These are phyloP conservation scores for Alectoris magna DNA, from an alignment of 2,797 vertebrate genomes.

Conservation along the genomic window DNA sequence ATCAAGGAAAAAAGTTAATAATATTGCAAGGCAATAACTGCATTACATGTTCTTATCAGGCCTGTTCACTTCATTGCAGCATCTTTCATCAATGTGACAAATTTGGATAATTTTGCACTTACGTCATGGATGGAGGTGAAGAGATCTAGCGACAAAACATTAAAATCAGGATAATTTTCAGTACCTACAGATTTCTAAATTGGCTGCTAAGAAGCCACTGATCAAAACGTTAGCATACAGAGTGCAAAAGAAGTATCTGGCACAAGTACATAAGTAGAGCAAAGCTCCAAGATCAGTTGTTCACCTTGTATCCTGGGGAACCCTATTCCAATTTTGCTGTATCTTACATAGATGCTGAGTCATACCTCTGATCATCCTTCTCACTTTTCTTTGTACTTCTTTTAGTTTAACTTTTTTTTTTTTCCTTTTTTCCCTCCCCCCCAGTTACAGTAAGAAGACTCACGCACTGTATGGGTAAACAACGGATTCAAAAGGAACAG, in stretches of 20 bases:
- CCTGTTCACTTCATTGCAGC: not conserved
- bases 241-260: not conserved
- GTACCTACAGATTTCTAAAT: not conserved
- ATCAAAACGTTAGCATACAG: not conserved
- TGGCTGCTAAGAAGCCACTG: not conserved
- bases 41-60: not conserved
- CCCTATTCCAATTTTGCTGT: not conserved
- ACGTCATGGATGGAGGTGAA: not conserved
- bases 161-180: accelerated
- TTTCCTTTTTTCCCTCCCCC: not conserved
- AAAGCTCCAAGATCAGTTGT: not conserved
- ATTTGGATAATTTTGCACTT: not conserved
- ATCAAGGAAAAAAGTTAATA: not conserved
- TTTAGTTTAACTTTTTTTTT: accelerated
- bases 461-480: not conserved
- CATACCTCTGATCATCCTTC: not conserved
- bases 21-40: not conserved
- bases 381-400: not conserved
- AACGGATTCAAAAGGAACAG: not conserved
- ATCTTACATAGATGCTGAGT: accelerated
- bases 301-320: not conserved
- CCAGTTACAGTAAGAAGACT: accelerated
- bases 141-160: not conserved
- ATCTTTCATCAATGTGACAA: too few relatives aligned
- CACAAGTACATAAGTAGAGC: accelerated